Evolutionary conservation across 1,140 invertebrate species (phyloP).

Genomic region (Adelges cooleyi): DNA sequence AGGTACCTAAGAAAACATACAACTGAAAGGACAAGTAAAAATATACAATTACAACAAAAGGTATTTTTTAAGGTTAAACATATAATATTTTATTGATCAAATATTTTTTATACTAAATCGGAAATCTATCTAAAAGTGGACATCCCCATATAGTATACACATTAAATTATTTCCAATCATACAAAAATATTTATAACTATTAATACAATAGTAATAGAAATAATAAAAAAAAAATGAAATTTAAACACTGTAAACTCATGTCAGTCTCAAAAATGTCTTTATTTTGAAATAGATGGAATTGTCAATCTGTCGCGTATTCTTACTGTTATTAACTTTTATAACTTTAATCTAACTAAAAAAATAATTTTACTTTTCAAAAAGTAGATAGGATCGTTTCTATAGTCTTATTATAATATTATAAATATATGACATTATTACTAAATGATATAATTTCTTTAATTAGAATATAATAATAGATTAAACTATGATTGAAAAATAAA

Average conservation of each 20-base stretch:
- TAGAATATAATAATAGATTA: not conserved
- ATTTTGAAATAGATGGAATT: slow-evolving; percentile 10
- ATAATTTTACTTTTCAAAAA: slow-evolving; percentile 13
- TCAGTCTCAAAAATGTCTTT: slow-evolving; percentile 29
- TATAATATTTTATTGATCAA: slow-evolving; percentile 5
- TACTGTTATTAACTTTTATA: too few relatives aligned
- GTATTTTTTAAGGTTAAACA: too few relatives aligned
- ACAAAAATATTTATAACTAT: slow-evolving; percentile 25
- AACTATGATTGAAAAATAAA: slow-evolving; percentile 17
- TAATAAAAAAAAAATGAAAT: not conserved
- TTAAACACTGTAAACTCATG: slow-evolving; percentile 11
- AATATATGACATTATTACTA: not conserved
- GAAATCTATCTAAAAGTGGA: slow-evolving; percentile 11
- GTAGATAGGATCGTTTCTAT: not conserved
- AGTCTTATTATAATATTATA: not conserved
- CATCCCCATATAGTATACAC: not conserved
- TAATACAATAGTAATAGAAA: not conserved
- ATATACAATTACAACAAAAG: too few relatives aligned
- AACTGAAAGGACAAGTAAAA: too few relatives aligned
- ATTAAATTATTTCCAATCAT: not conserved
- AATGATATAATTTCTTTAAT: not conserved
- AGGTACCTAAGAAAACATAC: too few relatives aligned
- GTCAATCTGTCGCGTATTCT: too few relatives aligned
- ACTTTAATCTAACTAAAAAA: not conserved
- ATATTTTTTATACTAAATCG: not conserved